Evolutionary conservation across 2,888 invertebrate genomes (phyloP).

Genomic region (Xylocampa areola): DNA sequence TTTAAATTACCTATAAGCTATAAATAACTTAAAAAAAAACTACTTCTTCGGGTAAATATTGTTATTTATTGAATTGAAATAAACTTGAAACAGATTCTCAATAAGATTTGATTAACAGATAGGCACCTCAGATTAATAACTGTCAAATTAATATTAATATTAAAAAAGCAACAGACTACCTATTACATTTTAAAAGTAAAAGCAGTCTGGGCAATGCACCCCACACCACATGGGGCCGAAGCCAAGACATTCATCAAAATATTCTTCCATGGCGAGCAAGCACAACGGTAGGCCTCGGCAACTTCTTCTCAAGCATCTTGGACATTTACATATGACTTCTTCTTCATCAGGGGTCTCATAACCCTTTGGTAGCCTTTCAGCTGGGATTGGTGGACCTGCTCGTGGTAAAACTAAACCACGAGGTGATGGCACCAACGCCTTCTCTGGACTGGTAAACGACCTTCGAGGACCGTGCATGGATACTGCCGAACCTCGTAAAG

Average conservation of each 20-base stretch:
- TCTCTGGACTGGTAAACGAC: background rate
- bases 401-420: background rate
- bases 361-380: background rate
- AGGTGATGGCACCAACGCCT: background rate
- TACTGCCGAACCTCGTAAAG: background rate
- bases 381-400: background rate
- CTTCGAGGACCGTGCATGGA: background rate
- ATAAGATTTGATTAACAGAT: too few species aligned
- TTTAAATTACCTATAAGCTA: too few species aligned
- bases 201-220: conserved; percentile 30
- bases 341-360: conserved; percentile 16
- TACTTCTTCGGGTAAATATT: too few species aligned
- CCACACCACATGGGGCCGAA: conserved; percentile 21
- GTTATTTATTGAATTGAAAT: too few species aligned
- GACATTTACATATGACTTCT: conserved; percentile 32
- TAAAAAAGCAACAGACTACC: background rate
- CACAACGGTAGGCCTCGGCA: conserved; percentile 22
- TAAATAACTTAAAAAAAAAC: too few species aligned
- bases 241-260: conserved; percentile 36
- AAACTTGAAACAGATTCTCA: too few species aligned
- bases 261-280: conserved; percentile 31
- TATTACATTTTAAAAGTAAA: conserved; percentile 24
- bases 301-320: conserved; percentile 10
- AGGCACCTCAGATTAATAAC: background rate
- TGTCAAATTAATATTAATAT: background rate